phyloP scores from a whole-genome alignment of 1,140 invertebrate species.

The Papilio polytes region DNA sequence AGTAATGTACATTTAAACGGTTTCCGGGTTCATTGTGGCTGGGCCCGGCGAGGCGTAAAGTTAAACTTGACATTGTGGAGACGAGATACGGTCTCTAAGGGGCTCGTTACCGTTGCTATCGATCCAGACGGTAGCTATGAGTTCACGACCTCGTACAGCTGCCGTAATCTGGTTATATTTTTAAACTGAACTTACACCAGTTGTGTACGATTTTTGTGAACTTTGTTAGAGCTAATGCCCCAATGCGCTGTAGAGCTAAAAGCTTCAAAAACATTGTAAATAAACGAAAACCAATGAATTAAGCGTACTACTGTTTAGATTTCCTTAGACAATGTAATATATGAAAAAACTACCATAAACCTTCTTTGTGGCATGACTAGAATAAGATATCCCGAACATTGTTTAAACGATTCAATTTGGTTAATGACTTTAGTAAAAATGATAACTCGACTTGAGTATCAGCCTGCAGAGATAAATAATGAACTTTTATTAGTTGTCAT shows the following conservation, averaged over 20 bases:
- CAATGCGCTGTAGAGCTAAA: no score
- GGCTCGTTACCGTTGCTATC: not conserved
- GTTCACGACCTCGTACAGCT: slow-evolving; percentile 6
- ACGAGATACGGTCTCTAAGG: not conserved
- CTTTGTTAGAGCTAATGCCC: not conserved
- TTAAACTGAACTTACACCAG: not conserved
- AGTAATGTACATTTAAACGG: slow-evolving; percentile 22
- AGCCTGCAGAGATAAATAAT: not conserved
- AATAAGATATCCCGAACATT: no score
- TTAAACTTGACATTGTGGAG: slow-evolving; percentile 37
- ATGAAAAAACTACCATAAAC: no score
- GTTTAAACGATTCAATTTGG: no score
- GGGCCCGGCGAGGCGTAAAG: slow-evolving; percentile 19
- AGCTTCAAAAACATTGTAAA: no score
- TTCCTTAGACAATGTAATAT: no score
- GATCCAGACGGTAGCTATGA: slow-evolving; percentile 15
- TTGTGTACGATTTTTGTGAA: not conserved
- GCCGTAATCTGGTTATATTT: not conserved
- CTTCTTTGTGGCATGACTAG: no score
- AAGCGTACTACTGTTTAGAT: no score
- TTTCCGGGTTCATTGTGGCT: slow-evolving; percentile 17
- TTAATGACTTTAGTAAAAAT: not conserved
- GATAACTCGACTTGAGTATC: no score
- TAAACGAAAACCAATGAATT: no score
- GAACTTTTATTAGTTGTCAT: slow-evolving; percentile 9